These are phyloP conservation scores for Gymnocephalus cernua DNA, from an alignment of 2,113 vertebrate species.

Conservation along the genomic window DNA sequence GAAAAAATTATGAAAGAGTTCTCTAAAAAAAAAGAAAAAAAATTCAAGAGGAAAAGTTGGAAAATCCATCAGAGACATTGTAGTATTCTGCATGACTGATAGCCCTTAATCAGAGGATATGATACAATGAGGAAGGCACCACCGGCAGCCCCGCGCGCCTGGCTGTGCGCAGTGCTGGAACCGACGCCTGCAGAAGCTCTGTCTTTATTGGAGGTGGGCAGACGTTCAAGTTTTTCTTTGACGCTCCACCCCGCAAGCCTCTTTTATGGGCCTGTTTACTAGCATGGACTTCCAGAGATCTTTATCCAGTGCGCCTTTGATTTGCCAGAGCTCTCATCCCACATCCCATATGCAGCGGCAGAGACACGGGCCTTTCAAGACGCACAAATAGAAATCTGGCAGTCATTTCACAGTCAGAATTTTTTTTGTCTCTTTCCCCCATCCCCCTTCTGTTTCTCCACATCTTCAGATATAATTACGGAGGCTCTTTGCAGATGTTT, in stretches of 20 bases:
- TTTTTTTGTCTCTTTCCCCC: slow-evolving; percentile 42
- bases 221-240: slow-evolving; percentile 81
- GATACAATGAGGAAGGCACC: slow-evolving; percentile 59
- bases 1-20: slow-evolving; percentile 19
- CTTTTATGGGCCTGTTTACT: slow-evolving; percentile 86
- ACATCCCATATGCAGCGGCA: slow-evolving; percentile 83
- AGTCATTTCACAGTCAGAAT: slow-evolving; percentile 82
- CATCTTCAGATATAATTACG: slow-evolving; percentile 81
- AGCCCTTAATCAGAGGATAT: slow-evolving; percentile 65
- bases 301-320: slow-evolving; percentile 83
- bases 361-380: slow-evolving; percentile 81
- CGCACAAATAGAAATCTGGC: slow-evolving; percentile 84
- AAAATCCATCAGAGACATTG: slow-evolving; percentile 41
- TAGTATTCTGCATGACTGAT: slow-evolving; percentile 60
- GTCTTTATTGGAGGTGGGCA: slow-evolving; percentile 81
- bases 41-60: slow-evolving; percentile 24
- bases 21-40: not conserved
- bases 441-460: slow-evolving; percentile 58
- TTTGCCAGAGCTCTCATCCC: slow-evolving; percentile 84
- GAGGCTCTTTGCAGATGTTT: slow-evolving; percentile 79
- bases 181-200: slow-evolving; percentile 75
- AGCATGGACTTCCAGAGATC: slow-evolving; percentile 84
- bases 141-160: slow-evolving; percentile 30
- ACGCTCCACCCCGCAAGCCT: slow-evolving; percentile 79
- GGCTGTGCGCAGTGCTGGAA: slow-evolving; percentile 56